These are phyloP conservation scores for Watsonalla binaria DNA, from an alignment of 2,888 invertebrate species.

Conservation along the genomic window DNA sequence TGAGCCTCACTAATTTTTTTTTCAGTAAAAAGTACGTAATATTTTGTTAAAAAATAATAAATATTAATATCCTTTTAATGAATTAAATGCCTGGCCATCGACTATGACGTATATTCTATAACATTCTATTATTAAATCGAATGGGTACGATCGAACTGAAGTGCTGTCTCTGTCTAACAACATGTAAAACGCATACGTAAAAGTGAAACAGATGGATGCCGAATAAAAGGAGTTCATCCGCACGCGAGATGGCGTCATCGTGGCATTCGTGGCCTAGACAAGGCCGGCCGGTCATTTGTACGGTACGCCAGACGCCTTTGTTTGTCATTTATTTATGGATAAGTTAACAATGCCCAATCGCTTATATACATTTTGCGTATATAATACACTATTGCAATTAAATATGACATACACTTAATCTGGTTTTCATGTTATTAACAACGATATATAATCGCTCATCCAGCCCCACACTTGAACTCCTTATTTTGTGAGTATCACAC, in stretches of 20 bases:
- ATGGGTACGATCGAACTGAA: slow-evolving; percentile 23
- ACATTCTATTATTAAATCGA: slow-evolving; percentile 44
- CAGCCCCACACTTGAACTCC: too few species aligned
- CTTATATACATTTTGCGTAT: slow-evolving; percentile 13
- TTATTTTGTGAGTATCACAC: too few species aligned
- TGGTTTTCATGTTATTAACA: background rate
- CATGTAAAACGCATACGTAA: slow-evolving; percentile 14
- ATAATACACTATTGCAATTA: slow-evolving; percentile 1
- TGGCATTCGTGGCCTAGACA: slow-evolving; percentile 77
- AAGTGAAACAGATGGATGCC: slow-evolving; percentile 57
- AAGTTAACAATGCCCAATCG: slow-evolving; percentile 34
- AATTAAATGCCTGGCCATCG: slow-evolving; percentile 13
- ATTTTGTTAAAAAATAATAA: too few species aligned
- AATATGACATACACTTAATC: background rate
- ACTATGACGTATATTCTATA: slow-evolving; percentile 23
- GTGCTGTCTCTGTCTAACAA: slow-evolving; percentile 35
- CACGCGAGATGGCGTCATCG: slow-evolving; percentile 74
- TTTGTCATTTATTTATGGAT: slow-evolving; percentile 46
- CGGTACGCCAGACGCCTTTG: slow-evolving; percentile 68
- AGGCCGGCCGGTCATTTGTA: slow-evolving; percentile 75
- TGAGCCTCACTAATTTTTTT: too few species aligned
- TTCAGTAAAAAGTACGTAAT: too few species aligned
- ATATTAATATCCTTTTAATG: too few species aligned
- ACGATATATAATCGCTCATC: background rate
- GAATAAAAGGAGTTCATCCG: slow-evolving; percentile 66